Evolutionary conservation across 2,888 invertebrate species (phyloP), one percentile per base, ranked within the genome.

Genomic region (Periphyllus acericola): DNA sequence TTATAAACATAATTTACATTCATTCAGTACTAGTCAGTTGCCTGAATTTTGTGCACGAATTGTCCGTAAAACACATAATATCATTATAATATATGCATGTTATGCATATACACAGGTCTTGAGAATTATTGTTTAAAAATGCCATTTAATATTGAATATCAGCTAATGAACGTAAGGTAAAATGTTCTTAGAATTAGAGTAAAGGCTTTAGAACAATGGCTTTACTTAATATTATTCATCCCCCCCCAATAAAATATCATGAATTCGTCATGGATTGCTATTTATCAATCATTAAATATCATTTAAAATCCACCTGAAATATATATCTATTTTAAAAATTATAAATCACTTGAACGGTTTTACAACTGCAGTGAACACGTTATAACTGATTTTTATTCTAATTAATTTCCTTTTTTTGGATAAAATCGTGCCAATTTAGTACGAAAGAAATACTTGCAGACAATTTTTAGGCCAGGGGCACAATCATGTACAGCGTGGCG

Each of bases 381-480:
- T 21, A 19, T 46, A 55, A 55, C 21, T 55, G 40, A 6, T 60
- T 60, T 60, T 60, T 60, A 21, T 21, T 21, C 21, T 19, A 25
- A 21, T 21, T 21, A 60, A 25, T 25, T 3, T 60, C 5, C 25
- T 25, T 60, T 60, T 25, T 60, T 17, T 52, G 14, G 21, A 60
- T 21, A 60, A 60, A 60, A 60, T 21, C 60, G 4, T 46, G 14
- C 14, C 1, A 40, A 9, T 5, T 40, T 40, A 5, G 3, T 55
- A 55, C 8, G 55, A 19, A 55, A 55, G 55, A 19, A 55, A 55
- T 11, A 9, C 55, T 17, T 17, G 55, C 21, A 60, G 60, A 60
- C 2, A 25, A 60, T 21, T 83, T n/a, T 71, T 83, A 72, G 34
- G 34, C n/a, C 52, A 83, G 72, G 34, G 82, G 72, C 82, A 83